Conservation (phyloP, 2,797 vertebrate genomes). For the Sternotherus odoratus region DNA sequence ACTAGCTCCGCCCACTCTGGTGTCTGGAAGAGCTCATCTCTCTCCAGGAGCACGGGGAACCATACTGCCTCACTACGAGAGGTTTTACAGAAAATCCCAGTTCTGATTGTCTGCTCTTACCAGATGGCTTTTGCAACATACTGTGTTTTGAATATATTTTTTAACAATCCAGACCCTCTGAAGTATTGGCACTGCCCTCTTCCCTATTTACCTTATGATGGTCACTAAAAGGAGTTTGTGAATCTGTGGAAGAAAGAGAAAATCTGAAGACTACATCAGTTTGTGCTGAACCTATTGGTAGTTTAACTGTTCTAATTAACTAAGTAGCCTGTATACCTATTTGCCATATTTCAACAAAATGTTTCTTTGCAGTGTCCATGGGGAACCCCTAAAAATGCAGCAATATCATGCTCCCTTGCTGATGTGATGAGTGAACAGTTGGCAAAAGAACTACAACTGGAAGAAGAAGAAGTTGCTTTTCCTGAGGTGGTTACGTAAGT, state of each 20-base stretch:
- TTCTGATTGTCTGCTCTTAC: background rate
- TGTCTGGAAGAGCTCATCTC: no score
- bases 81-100: background rate
- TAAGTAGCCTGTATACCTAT: background rate
- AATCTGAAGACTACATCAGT: background rate
- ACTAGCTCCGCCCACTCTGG: no score
- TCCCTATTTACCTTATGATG: background rate
- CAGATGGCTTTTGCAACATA: background rate
- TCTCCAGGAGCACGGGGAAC: no score
- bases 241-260: background rate
- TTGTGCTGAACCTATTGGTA: background rate
- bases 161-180: background rate
- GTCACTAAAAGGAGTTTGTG: background rate
- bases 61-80: no score
- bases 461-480: constrained; percentile 87
- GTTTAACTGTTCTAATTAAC: background rate
- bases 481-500: constrained; percentile 84
- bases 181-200: background rate
- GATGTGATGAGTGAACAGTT: constrained; percentile 98
- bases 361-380: constrained; percentile 86
- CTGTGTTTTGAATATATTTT: background rate
- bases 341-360: background rate
- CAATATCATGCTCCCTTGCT: constrained; percentile 87
- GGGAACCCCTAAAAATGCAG: constrained; percentile 79
- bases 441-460: constrained; percentile 89